Base-by-base conservation (phyloP, 37 sponge, comb jelly and placozoan species). In the Halichondria panicea region DNA sequence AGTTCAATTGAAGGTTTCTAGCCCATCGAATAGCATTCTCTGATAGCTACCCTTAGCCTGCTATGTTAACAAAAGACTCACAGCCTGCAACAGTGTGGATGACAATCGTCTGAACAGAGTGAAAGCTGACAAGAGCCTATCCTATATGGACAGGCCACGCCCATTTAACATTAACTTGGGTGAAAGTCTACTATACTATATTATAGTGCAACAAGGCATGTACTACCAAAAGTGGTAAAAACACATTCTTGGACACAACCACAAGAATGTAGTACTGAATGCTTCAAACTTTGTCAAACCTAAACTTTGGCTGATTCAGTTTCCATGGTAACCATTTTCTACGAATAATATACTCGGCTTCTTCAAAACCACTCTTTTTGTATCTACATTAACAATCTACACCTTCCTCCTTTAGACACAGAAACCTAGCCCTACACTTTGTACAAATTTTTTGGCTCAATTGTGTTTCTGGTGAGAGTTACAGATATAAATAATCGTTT, bases 301-400 rank as follows among this genome's bases (percentile, higher is more conserved):
- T 15, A 41, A 68, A n/a, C 15, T 68, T 68, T 68, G 48, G 69
- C 69, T 43, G 69, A 43, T 44, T 68, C 22, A 25, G 46, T 68
- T 68, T 68, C 48, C 69, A 68, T 68, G 69, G 69, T 43, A 68
- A 68, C 69, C 27, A 68, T 12, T 25, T 7, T 24, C 5, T 68
- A 7, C 45, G 7, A 12, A 58, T n/a, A 11, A 58, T 24, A 27
- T 58, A 21, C 25, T 58, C 8, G 8, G 25, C n/a, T 58, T 58
- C n/a, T 6, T 6, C 60, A n/a, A n/a, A 58, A n/a, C 6, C 60
- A 24, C 7, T n/a, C 27, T 58, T 58, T 58, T 58, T 21, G n/a
- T 58, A n/a, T 58, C 19, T n/a, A 24, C 8, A 24, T 58, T 21
- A 24, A 21, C 11, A 48, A 48, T 48, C 11, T 15, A 18, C 15